Conservation (phyloP, 2,113 vertebrate genomes). For the Percopsis transmontana region DNA sequence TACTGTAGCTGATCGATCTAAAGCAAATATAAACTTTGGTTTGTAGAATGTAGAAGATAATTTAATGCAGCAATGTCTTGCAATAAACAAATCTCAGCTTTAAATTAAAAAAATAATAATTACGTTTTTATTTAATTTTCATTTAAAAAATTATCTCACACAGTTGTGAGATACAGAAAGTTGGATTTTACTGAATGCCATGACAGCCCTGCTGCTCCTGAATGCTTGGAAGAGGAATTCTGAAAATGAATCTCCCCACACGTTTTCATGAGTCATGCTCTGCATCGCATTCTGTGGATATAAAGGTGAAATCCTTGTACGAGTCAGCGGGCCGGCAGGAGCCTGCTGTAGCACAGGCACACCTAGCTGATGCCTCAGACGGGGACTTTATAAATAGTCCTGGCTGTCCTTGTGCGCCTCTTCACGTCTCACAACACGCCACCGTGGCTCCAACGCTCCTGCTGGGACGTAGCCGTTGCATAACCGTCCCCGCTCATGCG, state of each 20-base stretch:
- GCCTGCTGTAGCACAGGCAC: slow-evolving; percentile 19
- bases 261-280: slow-evolving; percentile 19
- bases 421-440: slow-evolving; percentile 51
- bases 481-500: slow-evolving; percentile 52
- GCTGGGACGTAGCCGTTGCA: slow-evolving; percentile 57
- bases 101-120: no score
- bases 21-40: no score
- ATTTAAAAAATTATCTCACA: no score
- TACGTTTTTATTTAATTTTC: no score
- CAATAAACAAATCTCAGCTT: no score
- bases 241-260: slow-evolving; percentile 39
- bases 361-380: slow-evolving; percentile 38
- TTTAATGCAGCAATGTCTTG: no score
- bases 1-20: no score
- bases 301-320: slow-evolving; percentile 25
- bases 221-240: slow-evolving; percentile 5
- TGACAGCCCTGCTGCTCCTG: background rate
- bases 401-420: slow-evolving; percentile 58
- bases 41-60: no score
- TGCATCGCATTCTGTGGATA: background rate
- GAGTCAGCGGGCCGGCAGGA: slow-evolving; percentile 28
- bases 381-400: slow-evolving; percentile 69
- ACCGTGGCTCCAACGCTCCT: slow-evolving; percentile 59
- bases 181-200: background rate
- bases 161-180: no score